Evolutionary conservation across 2,888 invertebrate species (phyloP), one percentile per base, ranked within the genome.

Genomic region (Eledona agricola): DNA sequence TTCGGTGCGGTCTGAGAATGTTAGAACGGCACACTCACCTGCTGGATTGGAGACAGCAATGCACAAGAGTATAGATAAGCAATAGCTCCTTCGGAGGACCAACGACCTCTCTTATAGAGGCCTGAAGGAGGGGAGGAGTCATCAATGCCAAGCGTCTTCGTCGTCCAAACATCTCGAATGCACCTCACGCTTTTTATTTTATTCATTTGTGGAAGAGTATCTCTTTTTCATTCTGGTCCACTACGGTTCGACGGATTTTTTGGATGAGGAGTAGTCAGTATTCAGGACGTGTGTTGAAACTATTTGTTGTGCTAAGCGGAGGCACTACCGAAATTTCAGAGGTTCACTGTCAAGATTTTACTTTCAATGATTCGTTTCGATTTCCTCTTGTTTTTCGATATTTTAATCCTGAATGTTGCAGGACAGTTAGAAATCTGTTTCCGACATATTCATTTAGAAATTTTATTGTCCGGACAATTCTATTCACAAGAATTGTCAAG

Each of bases 91-190:
- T 55, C 54, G 35, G 51, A 63, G 63, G 64, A 65, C 60, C 75
- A 74, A 70, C 75, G 75, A 75, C 75, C 75, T 73, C 64, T 67
- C 74, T 74, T 75, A 74, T 75, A 74, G 62, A 60, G 56, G 65
- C 61, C 63, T 40, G 56, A 63, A 68, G 66, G 70, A 65, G 72
- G 72, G 73, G 72, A 69, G 68, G 67, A 67, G 62, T 58, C 58
- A 61, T 56, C 68, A 68, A 70, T 70, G 68, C 63, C 66, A 70
- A 58, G 58, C 29, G 47, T 20, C 29, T 37, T 37, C 29, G 19
- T 37, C 29, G 13, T 32, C 11, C 25, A 22, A 25, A 45, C 45
- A 32, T 45, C 25, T 34, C 11, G 13, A 32, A 45, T 45, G 45
- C 45, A 34, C 32, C 25, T 45, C 45, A 45, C 45, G 45, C 25